A percentile compares a stretch with the other conserved stretches of the same genome.
phyloP scores from a whole-genome alignment of 2,888 invertebrate species.

The Perdita meconis region DNA sequence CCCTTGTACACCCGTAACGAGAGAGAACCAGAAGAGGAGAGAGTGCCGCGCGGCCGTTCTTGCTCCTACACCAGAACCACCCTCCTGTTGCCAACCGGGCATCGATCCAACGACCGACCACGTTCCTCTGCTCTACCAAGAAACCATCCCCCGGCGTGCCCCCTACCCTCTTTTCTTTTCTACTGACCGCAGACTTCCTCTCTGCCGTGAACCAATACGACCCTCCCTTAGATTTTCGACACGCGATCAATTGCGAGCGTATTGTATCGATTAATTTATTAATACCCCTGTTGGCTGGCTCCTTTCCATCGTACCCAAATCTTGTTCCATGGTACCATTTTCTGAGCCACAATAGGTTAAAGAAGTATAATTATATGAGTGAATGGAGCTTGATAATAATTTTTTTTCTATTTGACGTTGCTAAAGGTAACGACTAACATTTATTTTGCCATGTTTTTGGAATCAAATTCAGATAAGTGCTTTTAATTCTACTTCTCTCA shows the following conservation, averaged over 20 bases:
- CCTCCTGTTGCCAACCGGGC: slow-evolving; percentile 80
- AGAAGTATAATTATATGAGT: too few relatives aligned
- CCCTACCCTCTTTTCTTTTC: slow-evolving; percentile 27
- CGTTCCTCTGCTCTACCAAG: slow-evolving; percentile 65
- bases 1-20: slow-evolving; percentile 50
- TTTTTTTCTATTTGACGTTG: too few relatives aligned
- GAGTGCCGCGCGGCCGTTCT: slow-evolving; percentile 50
- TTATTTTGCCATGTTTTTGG: too few relatives aligned
- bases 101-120: slow-evolving; percentile 80
- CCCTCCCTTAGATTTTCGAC: background rate
- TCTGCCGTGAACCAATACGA: slow-evolving; percentile 15
- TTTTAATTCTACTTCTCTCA: too few relatives aligned
- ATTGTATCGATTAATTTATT: slow-evolving; percentile 1
- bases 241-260: background rate
- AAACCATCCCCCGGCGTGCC: slow-evolving; percentile 50
- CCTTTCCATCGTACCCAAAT: too few relatives aligned
- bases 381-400: too few relatives aligned
- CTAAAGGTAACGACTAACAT: too few relatives aligned
- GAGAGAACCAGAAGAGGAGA: slow-evolving; percentile 28
- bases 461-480: too few relatives aligned
- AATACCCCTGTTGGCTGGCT: too few relatives aligned
- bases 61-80: slow-evolving; percentile 59
- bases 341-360: too few relatives aligned
- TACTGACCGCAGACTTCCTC: slow-evolving; percentile 37
- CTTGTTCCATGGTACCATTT: too few relatives aligned